A percentile compares a stretch with the other conserved stretches of the same genome.
Conservation (phyloP, 2,113 vertebrate genomes). For the Panurus biarmicus region DNA sequence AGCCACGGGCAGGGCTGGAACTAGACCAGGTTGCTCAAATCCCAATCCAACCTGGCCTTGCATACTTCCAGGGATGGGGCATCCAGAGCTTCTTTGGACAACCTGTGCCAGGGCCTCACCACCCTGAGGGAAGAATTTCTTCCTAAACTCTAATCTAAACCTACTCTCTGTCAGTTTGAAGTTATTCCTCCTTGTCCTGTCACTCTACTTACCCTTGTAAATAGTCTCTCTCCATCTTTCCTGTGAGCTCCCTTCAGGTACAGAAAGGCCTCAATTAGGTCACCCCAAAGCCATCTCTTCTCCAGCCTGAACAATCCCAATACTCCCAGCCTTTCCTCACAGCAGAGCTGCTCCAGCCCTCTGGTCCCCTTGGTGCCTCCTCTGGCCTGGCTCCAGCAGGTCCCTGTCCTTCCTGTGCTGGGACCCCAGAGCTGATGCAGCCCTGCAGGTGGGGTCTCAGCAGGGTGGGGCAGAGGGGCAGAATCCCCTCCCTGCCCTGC, state of each 20-base stretch:
- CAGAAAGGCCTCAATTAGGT: rapidly evolving
- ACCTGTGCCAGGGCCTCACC: not conserved
- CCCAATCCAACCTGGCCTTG: not conserved
- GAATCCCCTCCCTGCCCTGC: not conserved
- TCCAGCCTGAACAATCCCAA: rapidly evolving
- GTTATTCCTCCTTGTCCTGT: not conserved
- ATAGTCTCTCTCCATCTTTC: not conserved
- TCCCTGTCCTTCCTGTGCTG: not conserved
- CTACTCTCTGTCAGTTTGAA: not conserved
- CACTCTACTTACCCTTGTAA: not conserved
- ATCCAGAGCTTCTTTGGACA: not conserved
- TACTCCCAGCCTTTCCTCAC: not conserved
- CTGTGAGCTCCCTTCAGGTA: rapidly evolving
- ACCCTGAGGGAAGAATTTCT: not conserved
- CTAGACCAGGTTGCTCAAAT: not conserved
- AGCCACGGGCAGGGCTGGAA: not conserved
- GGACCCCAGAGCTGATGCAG: not conserved
- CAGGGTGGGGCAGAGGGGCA: not conserved
- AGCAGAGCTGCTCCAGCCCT: not conserved
- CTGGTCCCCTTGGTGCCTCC: not conserved
- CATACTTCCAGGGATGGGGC: not conserved
- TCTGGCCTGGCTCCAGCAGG: not conserved
- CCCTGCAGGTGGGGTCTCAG: not conserved
- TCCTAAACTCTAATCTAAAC: not conserved
- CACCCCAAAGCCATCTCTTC: rapidly evolving